Evolutionary conservation across 2,113 vertebrate genomes (phyloP).

Genomic region (Microtus pennsylvanicus): DNA sequence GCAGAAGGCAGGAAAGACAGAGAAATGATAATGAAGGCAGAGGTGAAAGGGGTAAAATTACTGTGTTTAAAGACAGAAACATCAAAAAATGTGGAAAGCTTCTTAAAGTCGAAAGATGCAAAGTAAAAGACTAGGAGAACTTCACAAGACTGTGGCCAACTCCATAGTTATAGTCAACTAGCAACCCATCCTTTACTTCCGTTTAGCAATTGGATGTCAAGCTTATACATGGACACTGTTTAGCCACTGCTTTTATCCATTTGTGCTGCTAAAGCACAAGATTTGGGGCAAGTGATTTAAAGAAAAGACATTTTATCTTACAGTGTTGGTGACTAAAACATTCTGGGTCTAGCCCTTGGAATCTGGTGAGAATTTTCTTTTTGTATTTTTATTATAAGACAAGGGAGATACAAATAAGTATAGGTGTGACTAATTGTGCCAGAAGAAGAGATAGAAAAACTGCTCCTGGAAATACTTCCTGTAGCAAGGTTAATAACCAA

Average conservation of each 20-base stretch:
- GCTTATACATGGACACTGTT: background rate
- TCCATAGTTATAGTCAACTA: background rate
- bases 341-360: too few species aligned
- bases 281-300: background rate
- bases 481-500: background rate
- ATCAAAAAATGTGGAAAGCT: background rate
- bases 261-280: background rate
- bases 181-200: background rate
- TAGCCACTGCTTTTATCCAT: background rate
- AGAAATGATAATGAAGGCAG: background rate
- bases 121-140: background rate
- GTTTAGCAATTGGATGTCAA: background rate
- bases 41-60: too few species aligned
- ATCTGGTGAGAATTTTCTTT: background rate
- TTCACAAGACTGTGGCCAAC: background rate
- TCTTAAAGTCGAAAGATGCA: background rate
- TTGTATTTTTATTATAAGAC: background rate
- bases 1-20: background rate
- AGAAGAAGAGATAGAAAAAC: background rate
- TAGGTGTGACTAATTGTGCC: background rate
- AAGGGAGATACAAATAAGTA: background rate
- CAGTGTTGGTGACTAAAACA: background rate
- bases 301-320: background rate
- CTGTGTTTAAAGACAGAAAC: background rate
- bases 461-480: too few species aligned